Evolutionary conservation across 2,797 vertebrate species (phyloP), one percentile per base, ranked within the genome.

Genomic region (Protosalanx chinensis): DNA sequence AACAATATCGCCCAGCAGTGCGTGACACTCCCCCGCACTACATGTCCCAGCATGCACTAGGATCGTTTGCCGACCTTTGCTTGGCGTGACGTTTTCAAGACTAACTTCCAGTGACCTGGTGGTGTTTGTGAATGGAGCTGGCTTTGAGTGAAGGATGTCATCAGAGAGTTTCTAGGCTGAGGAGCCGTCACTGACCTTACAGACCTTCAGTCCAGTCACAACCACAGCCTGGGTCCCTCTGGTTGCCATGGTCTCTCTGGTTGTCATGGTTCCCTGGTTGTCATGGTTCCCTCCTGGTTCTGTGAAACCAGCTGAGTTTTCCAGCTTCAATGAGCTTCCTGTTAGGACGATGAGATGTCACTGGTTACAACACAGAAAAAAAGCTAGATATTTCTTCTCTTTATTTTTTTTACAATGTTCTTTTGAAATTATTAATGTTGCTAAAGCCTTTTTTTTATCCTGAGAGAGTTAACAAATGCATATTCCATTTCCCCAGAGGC

Each of bases 351-450:
- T 87, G 76, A 71, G 73, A 76, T 79, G 82, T n/a, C 84, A 84
- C 72, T 64, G 61, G 66, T 82, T 77, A 66, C 49, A 64, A 71
- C 72, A 82, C 67, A 86, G 81, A 70, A 81, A 79, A 58, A 79
- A 78, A 86, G 78, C 63, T 74, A 68, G 23, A 76, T 75, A 77
- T 76, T 84, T 75, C 72, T 65, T 80, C n/a, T n/a, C n/a, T 78
- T 86, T 88, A 87, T 83, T 37, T 37, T 37, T 35, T 37, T 37
- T 37, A 37, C 35, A 8, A 88, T 88, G 85, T 84, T 87, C 71
- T 86, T 83, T 57, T 86, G 83, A 90, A 90, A 90, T 91, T 89
- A 90, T 88, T 91, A 88, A 91, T 90, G 88, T 87, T 79, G 75
- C 88, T 88, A 85, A 88, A 88, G 68, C 80, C 81, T 87, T 88